Evolutionary conservation across 2,113 vertebrate species (phyloP).

Genomic region (Spea bombifrons): DNA sequence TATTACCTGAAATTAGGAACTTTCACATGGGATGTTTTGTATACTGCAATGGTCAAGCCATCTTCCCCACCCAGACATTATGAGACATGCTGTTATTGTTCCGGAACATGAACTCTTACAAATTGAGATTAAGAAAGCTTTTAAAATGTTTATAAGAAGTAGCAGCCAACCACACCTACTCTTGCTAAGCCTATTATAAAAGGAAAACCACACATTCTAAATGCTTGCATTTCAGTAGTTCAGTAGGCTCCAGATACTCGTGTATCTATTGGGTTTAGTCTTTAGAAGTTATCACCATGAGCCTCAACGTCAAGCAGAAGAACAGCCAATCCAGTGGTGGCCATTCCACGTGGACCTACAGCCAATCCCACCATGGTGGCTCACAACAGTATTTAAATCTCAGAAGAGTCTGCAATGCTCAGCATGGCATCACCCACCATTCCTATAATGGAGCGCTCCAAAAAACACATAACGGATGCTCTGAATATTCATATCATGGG

Average conservation of each 20-base stretch:
- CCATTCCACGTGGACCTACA: background rate
- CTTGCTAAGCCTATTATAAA: slow-evolving; percentile 23
- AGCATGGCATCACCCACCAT: background rate
- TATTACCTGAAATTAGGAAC: too few species aligned
- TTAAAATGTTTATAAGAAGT: slow-evolving; percentile 19
- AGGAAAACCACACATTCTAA: background rate
- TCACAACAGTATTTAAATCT: background rate
- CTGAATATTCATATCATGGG: too few species aligned
- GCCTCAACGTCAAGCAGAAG: background rate
- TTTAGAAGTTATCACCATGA: background rate
- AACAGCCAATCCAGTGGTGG: background rate
- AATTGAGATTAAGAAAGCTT: background rate
- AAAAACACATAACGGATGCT: too few species aligned
- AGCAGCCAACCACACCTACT: slow-evolving; percentile 8
- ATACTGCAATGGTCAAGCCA: too few species aligned
- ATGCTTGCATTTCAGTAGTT: slow-evolving; percentile 1
- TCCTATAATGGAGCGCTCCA: too few species aligned
- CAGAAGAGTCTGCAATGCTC: slow-evolving; percentile 5
- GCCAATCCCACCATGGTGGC: background rate
- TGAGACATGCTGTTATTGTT: too few species aligned
- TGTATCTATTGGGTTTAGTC: background rate
- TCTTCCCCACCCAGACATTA: too few species aligned
- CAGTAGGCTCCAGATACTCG: background rate
- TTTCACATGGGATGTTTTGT: too few species aligned
- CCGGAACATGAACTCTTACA: background rate